A percentile compares a stretch with the other conserved stretches of the same genome.
phyloP scores from a whole-genome alignment of 2,797 vertebrate species.

The Pyrocephalus nanus region DNA sequence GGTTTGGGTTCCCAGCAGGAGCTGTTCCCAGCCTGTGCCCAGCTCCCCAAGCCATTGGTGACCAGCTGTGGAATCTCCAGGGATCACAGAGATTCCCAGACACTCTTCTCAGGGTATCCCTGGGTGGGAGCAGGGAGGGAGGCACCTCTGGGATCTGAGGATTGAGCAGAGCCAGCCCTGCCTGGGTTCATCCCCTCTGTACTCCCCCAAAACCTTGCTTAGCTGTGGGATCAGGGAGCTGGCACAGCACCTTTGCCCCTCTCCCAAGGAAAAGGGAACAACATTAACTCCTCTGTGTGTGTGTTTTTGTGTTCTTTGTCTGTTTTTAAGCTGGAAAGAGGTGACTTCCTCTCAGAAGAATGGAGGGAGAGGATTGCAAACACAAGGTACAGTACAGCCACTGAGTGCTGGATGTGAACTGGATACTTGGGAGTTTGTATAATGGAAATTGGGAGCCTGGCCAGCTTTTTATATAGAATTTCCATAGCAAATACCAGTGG shows the following conservation, averaged over 20 bases:
- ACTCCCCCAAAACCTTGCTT: not conserved
- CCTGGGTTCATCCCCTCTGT: not conserved
- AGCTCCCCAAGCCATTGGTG: not conserved
- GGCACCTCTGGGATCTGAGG: not conserved
- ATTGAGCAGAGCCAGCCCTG: not conserved
- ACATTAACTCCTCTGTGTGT: not conserved
- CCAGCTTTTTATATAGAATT: slow-evolving; percentile 65
- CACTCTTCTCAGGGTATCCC: not conserved
- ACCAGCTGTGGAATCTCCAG: not conserved
- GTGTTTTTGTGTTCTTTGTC: not conserved
- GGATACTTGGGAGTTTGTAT: slow-evolving; percentile 14
- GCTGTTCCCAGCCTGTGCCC: not conserved
- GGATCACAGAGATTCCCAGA: not conserved
- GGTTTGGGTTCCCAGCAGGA: not conserved
- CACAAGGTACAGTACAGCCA: slow-evolving; percentile 86
- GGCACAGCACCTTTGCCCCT: not conserved
- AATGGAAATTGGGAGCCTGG: slow-evolving; percentile 58
- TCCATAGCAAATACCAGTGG: slow-evolving; percentile 46
- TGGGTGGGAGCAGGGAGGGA: not conserved
- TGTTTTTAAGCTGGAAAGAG: slow-evolving; percentile 91
- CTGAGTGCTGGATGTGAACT: not conserved
- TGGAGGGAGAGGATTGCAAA: slow-evolving; percentile 98
- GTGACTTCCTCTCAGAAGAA: slow-evolving; percentile 99
- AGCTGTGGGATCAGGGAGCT: not conserved
- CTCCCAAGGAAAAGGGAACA: not conserved